Evolutionary conservation across 2,797 vertebrate species (phyloP), one percentile per base, ranked within the genome.

Genomic region (Pangasius macronema): DNA sequence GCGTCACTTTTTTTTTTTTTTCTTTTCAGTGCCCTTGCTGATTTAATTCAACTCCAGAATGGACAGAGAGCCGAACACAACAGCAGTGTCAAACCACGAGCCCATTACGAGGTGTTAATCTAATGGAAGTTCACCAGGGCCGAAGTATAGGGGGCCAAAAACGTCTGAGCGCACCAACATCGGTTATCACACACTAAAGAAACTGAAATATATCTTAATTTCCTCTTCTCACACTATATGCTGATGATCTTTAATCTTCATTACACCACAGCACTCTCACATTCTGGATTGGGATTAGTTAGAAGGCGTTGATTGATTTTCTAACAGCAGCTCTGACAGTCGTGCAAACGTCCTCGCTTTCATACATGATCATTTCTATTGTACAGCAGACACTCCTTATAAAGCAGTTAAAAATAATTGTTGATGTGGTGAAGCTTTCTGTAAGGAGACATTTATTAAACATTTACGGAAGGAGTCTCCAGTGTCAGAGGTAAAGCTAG

Each of bases 11-110:
- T 84, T 61, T 51, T 55, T 53, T 85, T 61, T 5, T 42, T 42
- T 42, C 6, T 42, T 42, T 88, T 89, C 88, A 88, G 67, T 87
- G 88, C 86, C 91, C 88, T 92, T 83, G 90, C 91, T 91, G 85
- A 87, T 89, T 91, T 92, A 93, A 94, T 95, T 93, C 92, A 65
- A 27, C 68, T 67, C n/a, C 11, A 63, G 75, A 91, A 92, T 91
- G 87, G 87, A 83, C 86, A 10, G 86, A 84, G 75, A 83, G 24
- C 0, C 18, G 55, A 18, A 30, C 33, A 46, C 18, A 82, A 30
- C 57, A 55, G 8, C 76, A 55, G 81, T 18, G 30, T 70, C 22
- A 24, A 24, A 53, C 65, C 77, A 8, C 27, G 0, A 39, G 27
- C 51, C 77, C 77, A 70, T 72, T 86, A 59, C 13, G 0, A 16